Percentiles rank a stretch among this genome's conserved stretches.
phyloP scores from a whole-genome alignment of 2,797 vertebrate genomes.

The Jordanella pulchra region DNA sequence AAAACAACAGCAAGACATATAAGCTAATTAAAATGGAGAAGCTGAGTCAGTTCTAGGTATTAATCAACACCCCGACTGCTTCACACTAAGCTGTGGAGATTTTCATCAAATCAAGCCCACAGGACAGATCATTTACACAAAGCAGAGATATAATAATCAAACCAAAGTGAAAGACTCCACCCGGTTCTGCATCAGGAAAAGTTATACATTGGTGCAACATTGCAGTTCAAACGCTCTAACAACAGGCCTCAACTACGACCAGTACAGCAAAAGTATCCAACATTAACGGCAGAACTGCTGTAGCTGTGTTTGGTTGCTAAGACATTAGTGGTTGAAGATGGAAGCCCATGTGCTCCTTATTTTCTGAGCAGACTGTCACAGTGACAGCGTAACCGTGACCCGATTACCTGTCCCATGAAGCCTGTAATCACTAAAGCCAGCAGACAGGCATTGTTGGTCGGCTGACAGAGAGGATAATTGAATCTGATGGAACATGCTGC shows the following conservation, averaged over 20 bases:
- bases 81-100: not conserved
- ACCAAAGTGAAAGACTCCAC: not conserved
- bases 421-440: constrained; percentile 74
- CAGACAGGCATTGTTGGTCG: constrained; percentile 53
- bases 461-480: constrained; percentile 69
- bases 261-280: not conserved
- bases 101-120: not conserved
- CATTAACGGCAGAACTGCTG: not conserved
- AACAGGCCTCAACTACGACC: not conserved
- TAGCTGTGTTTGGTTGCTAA: not conserved
- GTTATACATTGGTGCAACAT: not conserved
- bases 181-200: not conserved
- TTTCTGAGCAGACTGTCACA: constrained; percentile 54
- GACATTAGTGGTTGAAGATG: constrained; percentile 29
- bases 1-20: no score
- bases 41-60: not conserved
- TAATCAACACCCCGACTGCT: not conserved
- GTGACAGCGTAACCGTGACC: constrained; percentile 67
- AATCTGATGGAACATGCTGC: constrained; percentile 67
- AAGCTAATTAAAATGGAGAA: not conserved
- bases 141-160: not conserved
- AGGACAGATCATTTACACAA: not conserved
- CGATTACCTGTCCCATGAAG: constrained; percentile 77
- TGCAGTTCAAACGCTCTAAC: not conserved
- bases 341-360: constrained; percentile 48